Evolutionary conservation across 1,140 invertebrate genomes (phyloP), one percentile per base, ranked within the genome.

Genomic region (Drosophila miranda): DNA sequence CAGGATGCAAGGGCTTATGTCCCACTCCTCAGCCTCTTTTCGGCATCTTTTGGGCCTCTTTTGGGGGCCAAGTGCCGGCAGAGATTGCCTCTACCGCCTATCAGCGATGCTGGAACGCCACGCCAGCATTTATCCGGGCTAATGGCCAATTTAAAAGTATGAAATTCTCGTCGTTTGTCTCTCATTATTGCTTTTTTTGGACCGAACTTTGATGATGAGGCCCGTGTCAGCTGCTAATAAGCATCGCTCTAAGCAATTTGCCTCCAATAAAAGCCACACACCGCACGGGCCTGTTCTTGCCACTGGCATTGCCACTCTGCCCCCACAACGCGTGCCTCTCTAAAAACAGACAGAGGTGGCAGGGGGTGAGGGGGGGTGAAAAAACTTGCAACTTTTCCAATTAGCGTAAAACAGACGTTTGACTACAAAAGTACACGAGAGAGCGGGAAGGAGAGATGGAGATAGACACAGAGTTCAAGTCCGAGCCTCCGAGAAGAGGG

Each of bases 331-430:
- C 34, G 34, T 38, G 34, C 46, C 14, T 11, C n/a, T 38, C 14
- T 28, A 64, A 66, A 52, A 72, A 72, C 30, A 41, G 34, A 52
- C 14, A 16, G n/a, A 43, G 14, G 21, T 16, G n/a, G 5, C 4
- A 26, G 23, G 23, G 44, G n/a, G 44, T 34, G 8, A 28, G 11
- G 14, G 9, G 52, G 45, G 30, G 45, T 30, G 51, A 64, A 59
- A 83, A 83, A 84, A 87, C 81, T 87, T 87, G 78, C 82, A 86
- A 86, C 81, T 86, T 86, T 86, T 86, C 82, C 82, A 86, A 86
- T 86, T 86, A 86, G 81, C 81, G 81, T 76, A 77, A 84, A 84
- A 84, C 83, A 86, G 73, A 78, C 76, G 62, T 73, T 74, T 62
- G 51, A 75, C 61, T 74, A 54, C 54, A 73, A 64, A 64, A 63